These are phyloP conservation scores for Drosophila formosana DNA, from an alignment of 2,888 invertebrate species.

Conservation along the genomic window DNA sequence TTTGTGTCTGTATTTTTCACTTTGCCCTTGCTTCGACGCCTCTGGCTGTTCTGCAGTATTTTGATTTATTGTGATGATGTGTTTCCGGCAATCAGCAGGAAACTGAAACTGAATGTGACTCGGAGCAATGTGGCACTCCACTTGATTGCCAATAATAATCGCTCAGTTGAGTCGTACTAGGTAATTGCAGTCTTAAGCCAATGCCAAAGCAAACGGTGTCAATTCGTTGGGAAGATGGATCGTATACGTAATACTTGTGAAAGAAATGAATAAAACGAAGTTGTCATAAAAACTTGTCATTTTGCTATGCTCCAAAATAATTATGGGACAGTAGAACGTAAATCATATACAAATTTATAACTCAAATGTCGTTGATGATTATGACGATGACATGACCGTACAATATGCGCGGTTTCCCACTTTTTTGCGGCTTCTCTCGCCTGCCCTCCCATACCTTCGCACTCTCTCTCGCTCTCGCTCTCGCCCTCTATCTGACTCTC, in stretches of 20 bases:
- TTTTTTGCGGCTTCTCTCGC: constrained; percentile 17
- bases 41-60: constrained; percentile 14
- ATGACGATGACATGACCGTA: constrained; percentile 46
- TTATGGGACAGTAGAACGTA: constrained; percentile 48
- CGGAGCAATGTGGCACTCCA: constrained; percentile 62
- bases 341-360: constrained; percentile 77
- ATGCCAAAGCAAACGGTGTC: constrained; percentile 8
- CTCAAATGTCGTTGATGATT: constrained; percentile 69
- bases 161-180: constrained; percentile 32
- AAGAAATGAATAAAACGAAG: constrained; percentile 17
- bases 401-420: constrained; percentile 57
- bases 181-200: constrained; percentile 35
- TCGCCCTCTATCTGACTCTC: constrained; percentile 11
- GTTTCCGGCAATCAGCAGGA: constrained; percentile 47
- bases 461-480: neutral
- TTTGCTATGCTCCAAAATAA: constrained; percentile 49
- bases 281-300: constrained; percentile 40
- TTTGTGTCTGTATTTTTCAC: constrained; percentile 1
- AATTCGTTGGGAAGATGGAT: neutral
- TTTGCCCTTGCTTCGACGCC: constrained; percentile 6
- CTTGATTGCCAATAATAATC: constrained; percentile 76
- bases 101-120: constrained; percentile 45
- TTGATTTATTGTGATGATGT: constrained; percentile 52
- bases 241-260: constrained; percentile 14
- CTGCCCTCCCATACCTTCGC: neutral